phyloP scores from a whole-genome alignment of 2,888 invertebrate species.

The Megaustenia siamemsis region DNA sequence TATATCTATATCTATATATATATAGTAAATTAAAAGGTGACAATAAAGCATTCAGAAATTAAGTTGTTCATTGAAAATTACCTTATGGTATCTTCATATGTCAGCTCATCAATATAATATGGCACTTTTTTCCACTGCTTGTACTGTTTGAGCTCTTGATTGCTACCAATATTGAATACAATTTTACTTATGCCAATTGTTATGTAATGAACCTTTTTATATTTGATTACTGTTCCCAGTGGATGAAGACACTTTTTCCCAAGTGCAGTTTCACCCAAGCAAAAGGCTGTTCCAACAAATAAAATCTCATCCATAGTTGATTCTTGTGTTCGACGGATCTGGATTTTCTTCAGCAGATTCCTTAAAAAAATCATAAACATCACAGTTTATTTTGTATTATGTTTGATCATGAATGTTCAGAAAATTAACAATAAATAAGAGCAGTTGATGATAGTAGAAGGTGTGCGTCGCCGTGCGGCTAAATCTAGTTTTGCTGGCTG shows the following conservation, averaged over 20 bases:
- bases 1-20: no score
- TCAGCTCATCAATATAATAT: neutral
- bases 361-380: neutral
- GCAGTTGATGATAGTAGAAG: no score
- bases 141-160: neutral
- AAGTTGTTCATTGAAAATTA: neutral
- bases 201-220: neutral
- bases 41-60: no score
- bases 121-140: conserved; percentile 35
- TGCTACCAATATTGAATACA: neutral
- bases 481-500: no score
- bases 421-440: no score
- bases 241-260: conserved; percentile 28
- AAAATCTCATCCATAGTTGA: conserved; percentile 9
- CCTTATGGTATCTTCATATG: conserved; percentile 9
- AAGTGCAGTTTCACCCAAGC: neutral
- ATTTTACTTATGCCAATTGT: conserved; percentile 20
- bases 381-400: neutral
- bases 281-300: conserved; percentile 3
- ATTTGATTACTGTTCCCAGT: conserved; percentile 26
- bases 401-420: no score
- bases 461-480: no score
- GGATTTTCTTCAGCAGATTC: neutral
- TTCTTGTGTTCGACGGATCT: neutral
- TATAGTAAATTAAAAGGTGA: no score